Evolutionary conservation across 2,888 invertebrate genomes (phyloP).

Genomic region (Ommatoiulus sabulosus): DNA sequence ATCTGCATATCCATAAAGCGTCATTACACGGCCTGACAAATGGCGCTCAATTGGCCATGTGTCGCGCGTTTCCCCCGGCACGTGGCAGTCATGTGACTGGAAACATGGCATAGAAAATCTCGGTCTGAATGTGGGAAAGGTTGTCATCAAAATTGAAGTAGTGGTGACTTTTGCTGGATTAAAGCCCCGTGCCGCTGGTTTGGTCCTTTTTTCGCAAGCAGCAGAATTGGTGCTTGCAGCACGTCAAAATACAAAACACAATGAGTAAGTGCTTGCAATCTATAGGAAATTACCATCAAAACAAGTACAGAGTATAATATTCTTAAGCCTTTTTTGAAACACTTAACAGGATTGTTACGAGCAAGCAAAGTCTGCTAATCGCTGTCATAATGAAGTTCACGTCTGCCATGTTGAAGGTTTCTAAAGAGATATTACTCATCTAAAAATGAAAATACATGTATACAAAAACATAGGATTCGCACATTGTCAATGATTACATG

Average conservation of each 20-base stretch:
- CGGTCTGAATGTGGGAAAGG: conserved; percentile 43
- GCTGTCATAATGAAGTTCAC: too few relatives aligned
- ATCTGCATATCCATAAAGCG: conserved; percentile 30
- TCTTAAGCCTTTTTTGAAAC: too few relatives aligned
- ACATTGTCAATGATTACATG: too few relatives aligned
- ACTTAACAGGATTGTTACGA: too few relatives aligned
- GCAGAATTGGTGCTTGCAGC: conserved; percentile 7
- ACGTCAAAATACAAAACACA: conserved; percentile 19
- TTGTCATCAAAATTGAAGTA: conserved; percentile 24
- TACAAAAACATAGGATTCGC: too few relatives aligned
- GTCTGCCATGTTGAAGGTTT: too few relatives aligned
- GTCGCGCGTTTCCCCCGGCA: background rate
- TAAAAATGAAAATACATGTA: too few relatives aligned
- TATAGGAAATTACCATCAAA: background rate
- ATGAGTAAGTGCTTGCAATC: background rate
- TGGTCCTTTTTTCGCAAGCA: background rate
- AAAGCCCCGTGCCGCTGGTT: background rate
- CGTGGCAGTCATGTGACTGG: conserved; percentile 12
- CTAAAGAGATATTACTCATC: too few relatives aligned
- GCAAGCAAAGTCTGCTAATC: too few relatives aligned
- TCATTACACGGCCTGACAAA: conserved; percentile 38
- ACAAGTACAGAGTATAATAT: too few relatives aligned
- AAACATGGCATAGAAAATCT: background rate
- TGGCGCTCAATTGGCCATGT: conserved; percentile 43
- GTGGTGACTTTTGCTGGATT: conserved; percentile 8